Conservation (phyloP, 2,797 vertebrate genomes). For the Columba guinea region DNA sequence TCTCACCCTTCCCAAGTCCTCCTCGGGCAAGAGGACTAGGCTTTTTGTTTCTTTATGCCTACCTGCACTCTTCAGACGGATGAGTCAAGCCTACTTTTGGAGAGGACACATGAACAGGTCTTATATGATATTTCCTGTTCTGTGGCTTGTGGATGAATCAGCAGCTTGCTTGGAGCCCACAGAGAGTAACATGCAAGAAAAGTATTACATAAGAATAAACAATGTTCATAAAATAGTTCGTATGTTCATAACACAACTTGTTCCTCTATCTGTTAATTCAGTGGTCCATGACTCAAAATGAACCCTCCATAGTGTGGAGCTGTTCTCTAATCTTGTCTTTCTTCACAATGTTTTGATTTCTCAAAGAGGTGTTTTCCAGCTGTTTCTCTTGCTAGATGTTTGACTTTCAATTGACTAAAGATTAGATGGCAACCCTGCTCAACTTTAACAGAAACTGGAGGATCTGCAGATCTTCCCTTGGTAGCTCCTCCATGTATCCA, state of each 20-base stretch:
- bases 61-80: background rate
- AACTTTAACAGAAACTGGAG: conserved; percentile 64
- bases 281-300: background rate
- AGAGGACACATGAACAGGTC: background rate
- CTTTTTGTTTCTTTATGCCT: background rate
- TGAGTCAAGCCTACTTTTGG: background rate
- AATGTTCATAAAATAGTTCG: background rate
- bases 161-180: background rate
- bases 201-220: background rate
- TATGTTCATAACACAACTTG: background rate
- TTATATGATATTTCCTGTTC: background rate
- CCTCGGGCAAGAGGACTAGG: background rate
- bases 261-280: background rate
- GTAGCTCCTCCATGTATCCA: background rate
- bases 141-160: background rate
- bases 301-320: background rate
- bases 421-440: conserved; percentile 49
- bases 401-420: conserved; percentile 60
- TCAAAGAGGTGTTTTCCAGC: background rate
- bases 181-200: background rate
- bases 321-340: background rate
- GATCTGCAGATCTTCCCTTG: background rate
- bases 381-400: conserved; percentile 17
- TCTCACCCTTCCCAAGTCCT: background rate
- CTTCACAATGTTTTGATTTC: background rate